These are phyloP conservation scores for Polylopha cassiicola DNA, from an alignment of 2,888 invertebrate species.

Conservation along the genomic window DNA sequence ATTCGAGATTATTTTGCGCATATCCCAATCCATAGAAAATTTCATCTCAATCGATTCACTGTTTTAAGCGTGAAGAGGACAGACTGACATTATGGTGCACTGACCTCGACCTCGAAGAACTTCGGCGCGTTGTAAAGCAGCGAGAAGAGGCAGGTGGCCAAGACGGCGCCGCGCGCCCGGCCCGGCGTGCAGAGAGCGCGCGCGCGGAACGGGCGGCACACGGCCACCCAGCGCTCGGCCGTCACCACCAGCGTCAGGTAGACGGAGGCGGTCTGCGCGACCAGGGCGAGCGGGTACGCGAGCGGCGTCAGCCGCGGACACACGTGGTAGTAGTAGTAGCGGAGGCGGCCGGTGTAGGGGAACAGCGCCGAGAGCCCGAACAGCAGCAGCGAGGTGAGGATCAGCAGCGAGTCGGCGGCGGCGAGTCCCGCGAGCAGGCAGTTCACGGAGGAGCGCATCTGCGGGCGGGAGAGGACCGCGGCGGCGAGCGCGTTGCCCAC, in stretches of 20 bases:
- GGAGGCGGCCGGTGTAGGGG: constrained; percentile 86
- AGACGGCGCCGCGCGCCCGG: constrained; percentile 87
- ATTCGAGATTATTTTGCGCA: too few species aligned
- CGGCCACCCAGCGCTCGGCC: constrained; percentile 95
- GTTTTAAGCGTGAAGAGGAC: too few species aligned
- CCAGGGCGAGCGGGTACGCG: constrained; percentile 89
- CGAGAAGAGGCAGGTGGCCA: constrained; percentile 87
- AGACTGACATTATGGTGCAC: constrained; percentile 35
- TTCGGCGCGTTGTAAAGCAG: constrained; percentile 91
- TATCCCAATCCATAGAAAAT: too few species aligned
- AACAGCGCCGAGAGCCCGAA: constrained; percentile 92
- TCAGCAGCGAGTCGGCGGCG: constrained; percentile 93
- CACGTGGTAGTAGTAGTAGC: constrained; percentile 86
- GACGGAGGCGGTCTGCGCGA: constrained; percentile 94
- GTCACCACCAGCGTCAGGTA: constrained; percentile 94
- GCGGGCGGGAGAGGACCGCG: constrained; percentile 92
- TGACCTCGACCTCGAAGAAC: constrained; percentile 82
- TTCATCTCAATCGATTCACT: too few species aligned
- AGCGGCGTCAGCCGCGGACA: constrained; percentile 89
- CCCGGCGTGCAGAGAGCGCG: constrained; percentile 94
- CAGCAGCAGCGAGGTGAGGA: constrained; percentile 89
- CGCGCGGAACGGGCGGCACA: constrained; percentile 92
- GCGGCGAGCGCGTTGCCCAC: constrained; percentile 94
- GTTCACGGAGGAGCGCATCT: constrained; percentile 97
- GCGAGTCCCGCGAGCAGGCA: constrained; percentile 95